Evolutionary conservation across 2,113 vertebrate species (phyloP).

Genomic region (Tachysurus fulvidraco): DNA sequence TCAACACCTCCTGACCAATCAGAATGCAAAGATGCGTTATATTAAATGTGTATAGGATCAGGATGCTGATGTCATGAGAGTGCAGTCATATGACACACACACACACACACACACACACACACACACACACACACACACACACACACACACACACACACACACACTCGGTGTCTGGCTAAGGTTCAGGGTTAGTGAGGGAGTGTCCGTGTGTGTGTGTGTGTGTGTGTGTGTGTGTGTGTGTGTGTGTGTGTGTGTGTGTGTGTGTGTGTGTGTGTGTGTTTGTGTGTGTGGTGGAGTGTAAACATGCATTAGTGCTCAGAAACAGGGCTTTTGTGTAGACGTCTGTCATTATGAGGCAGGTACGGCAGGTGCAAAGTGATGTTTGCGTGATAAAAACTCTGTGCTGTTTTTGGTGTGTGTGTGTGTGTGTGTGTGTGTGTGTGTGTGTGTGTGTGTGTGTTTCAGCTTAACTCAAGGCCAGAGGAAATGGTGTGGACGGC

Average conservation of each 20-base stretch:
- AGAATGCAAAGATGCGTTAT: background rate
- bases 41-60: background rate
- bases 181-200: background rate
- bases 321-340: conserved; percentile 11
- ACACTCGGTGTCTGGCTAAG: background rate
- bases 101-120: too few relatives aligned
- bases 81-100: too few relatives aligned
- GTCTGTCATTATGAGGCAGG: conserved; percentile 21
- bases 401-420: background rate
- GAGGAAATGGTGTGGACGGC: conserved; percentile 24
- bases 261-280: background rate
- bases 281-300: conserved; percentile 13
- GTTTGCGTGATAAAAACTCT: conserved; percentile 10
- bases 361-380: conserved; percentile 13
- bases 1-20: background rate
- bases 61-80: background rate
- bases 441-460: background rate
- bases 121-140: too few relatives aligned
- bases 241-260: conserved; percentile 1
- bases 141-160: too few relatives aligned
- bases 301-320: conserved; percentile 20
- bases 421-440: background rate
- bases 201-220: background rate
- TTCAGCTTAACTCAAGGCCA: conserved; percentile 25
- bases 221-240: background rate